A percentile compares a stretch with the other conserved stretches of the same genome.
Conservation (phyloP, 2,797 vertebrate species). For the Eospalax fontanierii region DNA sequence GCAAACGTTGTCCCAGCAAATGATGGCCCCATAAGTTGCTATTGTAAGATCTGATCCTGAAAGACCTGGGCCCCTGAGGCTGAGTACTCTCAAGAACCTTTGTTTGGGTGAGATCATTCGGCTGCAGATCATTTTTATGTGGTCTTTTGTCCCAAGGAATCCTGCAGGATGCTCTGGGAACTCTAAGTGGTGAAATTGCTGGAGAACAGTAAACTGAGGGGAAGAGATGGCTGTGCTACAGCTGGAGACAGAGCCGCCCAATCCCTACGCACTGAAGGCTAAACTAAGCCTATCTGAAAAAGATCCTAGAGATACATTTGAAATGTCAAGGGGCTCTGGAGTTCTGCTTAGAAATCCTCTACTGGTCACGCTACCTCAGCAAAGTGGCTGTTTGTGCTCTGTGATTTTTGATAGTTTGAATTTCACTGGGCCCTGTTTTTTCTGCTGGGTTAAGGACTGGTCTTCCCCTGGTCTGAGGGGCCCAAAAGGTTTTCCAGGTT, state of each 20-base stretch:
- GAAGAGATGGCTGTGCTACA: neutral
- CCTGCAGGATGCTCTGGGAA: neutral
- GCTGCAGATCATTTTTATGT: neutral
- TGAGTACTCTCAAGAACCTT: neutral
- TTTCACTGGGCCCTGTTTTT: neutral
- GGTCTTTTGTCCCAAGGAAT: neutral
- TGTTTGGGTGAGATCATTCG: conserved; percentile 26
- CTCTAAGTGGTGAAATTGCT: neutral
- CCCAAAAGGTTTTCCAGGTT: neutral
- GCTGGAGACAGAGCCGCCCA: neutral
- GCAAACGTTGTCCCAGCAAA: conserved; percentile 31
- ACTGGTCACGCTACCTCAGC: neutral
- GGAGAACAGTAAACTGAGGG: neutral
- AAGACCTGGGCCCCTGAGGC: neutral
- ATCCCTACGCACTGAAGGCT: neutral
- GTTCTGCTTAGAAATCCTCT: neutral
- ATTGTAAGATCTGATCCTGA: conserved; percentile 27
- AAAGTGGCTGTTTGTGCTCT: neutral
- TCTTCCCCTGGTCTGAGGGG: neutral
- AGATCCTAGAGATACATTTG: neutral
- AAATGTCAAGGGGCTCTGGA: neutral
- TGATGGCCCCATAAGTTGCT: neutral
- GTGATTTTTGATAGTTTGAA: conserved; percentile 17
- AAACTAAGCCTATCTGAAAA: conserved; percentile 20
- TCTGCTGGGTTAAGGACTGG: neutral